Evolutionary conservation across 2,797 vertebrate species (phyloP), one percentile per base, ranked within the genome.

Genomic region (Gobio occitaniae): DNA sequence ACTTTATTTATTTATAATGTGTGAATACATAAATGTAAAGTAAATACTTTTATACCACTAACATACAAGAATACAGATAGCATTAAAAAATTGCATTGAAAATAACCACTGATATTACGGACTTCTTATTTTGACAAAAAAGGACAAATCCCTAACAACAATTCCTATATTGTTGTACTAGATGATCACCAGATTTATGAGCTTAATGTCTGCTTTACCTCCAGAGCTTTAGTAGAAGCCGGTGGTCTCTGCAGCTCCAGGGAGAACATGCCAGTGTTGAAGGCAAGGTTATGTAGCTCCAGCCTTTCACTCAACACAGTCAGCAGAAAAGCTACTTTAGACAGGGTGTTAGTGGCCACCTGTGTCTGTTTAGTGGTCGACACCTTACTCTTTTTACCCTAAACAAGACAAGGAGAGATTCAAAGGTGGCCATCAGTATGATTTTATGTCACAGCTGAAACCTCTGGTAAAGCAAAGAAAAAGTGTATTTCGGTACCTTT

Each of bases 321-420:
- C 76, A 99, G 93, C 78, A 99, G 93, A 93, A 99, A 99, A 87
- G 98, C 97, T 0, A 97, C 96, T 94, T 99, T 99, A 13, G 96
- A 97, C 88, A 99, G 93, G 0, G 97, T 98, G 92, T 97, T 98
- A 15, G 98, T 99, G 89, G 98, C 98, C 70, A 98, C 96, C 95
- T 97, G 98, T 0, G 98, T 99, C 93, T 99, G 98, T 83, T 97
- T 97, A 91, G 92, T 98, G 11, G 98, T 99, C 0, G 98, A 99
- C 41, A 99, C 98, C 86, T 99, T 99, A 91, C 97, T 99, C 93
- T 99, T 99, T 93, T 99, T 99, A 69, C 98, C 98, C 98, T 99
- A 87, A 56, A 81, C 44, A 72, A 84, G 15, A 63, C 38, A 48
- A n/a, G 12, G 25, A 76, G 15, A 12, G 38, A 54, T 48, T 74